Percentiles rank a stretch among this genome's conserved stretches.
These are phyloP conservation scores for Peromyscus maniculatus DNA, from an alignment of 2,113 vertebrate species.

Conservation along the genomic window DNA sequence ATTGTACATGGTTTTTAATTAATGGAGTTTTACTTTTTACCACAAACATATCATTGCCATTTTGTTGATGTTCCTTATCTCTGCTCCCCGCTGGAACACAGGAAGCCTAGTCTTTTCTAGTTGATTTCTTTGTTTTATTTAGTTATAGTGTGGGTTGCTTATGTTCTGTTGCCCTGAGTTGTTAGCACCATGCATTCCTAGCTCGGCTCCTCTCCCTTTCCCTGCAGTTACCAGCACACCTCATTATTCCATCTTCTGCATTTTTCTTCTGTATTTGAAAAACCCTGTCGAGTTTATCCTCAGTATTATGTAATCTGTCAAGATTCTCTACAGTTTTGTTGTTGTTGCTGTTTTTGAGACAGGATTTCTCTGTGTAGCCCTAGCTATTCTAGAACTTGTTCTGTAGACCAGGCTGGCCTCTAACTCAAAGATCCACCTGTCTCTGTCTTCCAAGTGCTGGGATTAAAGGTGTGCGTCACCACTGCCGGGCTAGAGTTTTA, in stretches of 20 bases:
- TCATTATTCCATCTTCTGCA: not conserved
- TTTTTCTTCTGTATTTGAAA: constrained; percentile 28
- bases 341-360: not conserved
- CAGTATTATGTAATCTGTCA: not conserved
- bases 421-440: not conserved
- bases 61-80: not conserved
- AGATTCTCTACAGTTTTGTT: not conserved
- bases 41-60: not conserved
- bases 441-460: not conserved
- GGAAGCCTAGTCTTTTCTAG: not conserved
- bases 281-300: not conserved
- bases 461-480: not conserved
- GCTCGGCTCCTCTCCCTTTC: not conserved
- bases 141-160: not conserved
- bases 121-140: not conserved
- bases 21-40: not conserved
- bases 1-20: constrained; percentile 6
- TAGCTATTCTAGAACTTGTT: not conserved
- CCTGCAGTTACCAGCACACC: not conserved
- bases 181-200: not conserved
- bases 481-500: no score
- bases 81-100: not conserved
- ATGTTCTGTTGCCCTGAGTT: not conserved
- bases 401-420: not conserved
- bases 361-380: not conserved